Evolutionary conservation across 2,113 vertebrate species (phyloP), one percentile per base, ranked within the genome.

Genomic region (Callorhinus ursinus): DNA sequence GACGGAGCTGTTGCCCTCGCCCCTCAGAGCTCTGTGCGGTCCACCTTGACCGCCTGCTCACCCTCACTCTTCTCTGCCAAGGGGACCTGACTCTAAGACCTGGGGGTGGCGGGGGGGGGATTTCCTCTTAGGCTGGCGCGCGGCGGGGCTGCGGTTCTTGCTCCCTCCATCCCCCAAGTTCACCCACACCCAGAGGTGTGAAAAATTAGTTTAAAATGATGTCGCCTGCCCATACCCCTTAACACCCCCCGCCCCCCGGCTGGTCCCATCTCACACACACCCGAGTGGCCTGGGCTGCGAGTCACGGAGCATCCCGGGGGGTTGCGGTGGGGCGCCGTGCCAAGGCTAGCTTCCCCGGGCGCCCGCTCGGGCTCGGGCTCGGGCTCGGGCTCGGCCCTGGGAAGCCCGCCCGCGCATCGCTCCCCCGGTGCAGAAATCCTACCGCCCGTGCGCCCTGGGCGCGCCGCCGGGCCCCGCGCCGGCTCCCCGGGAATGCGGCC

Each of bases 201-300:
- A 98, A 97, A 98, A 98, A 98, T 97, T 97, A 98, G 98, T 98
- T 99, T 98, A 98, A 98, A 98, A 98, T 98, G 96, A 98, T 98
- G 98, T 98, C 98, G 98, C 96, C 92, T 98, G 98, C 97, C 98
- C 95, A 97, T 94, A 84, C 87, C 97, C 92, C 82, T 94, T 71
- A 39, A 39, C 39, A 39, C 39, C 46, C 46, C 46, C 46, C 91
- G 96, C 92, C 96, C 98, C 97, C 97, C 93, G 88, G 96, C 98
- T 72, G 96, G 97, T 98, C 96, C 86, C 96, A 69, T 97, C 91
- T 96, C 96, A 94, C 97, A 98, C 98, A 97, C 97, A 98, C 98
- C 98, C 95, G 98, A 98, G 96, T 98, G 98, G 98, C 98, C 98
- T 98, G 97, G 97, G 96, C 98, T 97, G 96, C 91, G 90, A 88